Percentiles rank a stretch among this genome's conserved stretches.
Evolutionary conservation across 92 coral and sea anemone species (phyloP).

Genomic region (Actinostola sp.): DNA sequence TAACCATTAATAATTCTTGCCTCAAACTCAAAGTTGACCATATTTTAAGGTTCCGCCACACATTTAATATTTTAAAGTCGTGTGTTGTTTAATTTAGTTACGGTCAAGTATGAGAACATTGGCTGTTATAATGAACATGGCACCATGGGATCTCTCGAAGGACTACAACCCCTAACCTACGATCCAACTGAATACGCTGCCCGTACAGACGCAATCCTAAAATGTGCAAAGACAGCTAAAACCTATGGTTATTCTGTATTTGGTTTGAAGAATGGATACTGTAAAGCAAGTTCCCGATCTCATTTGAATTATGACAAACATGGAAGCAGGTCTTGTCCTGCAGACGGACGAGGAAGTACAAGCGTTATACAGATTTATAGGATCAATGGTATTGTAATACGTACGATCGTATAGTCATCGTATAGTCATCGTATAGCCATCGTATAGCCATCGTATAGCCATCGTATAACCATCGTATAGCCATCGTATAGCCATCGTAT

Average conservation of each 20-base stretch:
- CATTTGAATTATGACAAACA: background rate
- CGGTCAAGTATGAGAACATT: background rate
- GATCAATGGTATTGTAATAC: background rate
- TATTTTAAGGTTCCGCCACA: too few species aligned
- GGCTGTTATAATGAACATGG: conserved; percentile 1
- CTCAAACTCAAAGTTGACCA: too few species aligned
- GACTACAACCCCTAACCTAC: background rate
- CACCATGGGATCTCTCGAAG: background rate
- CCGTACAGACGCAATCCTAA: conserved; percentile 14
- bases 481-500: too few species aligned
- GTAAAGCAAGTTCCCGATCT: background rate
- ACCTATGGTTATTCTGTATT: conserved; percentile 3
- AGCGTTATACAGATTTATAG: background rate
- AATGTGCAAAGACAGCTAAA: conserved; percentile 18
- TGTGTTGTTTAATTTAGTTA: background rate
- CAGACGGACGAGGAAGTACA: conserved; percentile 2
- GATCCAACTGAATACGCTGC: background rate
- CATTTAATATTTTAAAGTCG: too few species aligned
- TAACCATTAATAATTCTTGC: too few species aligned
- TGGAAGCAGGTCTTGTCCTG: background rate
- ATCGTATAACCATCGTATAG: too few species aligned
- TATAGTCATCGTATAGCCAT: too few species aligned
- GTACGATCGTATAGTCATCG: background rate
- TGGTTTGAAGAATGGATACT: conserved; percentile 20
- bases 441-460: too few species aligned